Evolutionary conservation across 1,140 invertebrate species (phyloP).

Genomic region (Latrodectus geometricus): DNA sequence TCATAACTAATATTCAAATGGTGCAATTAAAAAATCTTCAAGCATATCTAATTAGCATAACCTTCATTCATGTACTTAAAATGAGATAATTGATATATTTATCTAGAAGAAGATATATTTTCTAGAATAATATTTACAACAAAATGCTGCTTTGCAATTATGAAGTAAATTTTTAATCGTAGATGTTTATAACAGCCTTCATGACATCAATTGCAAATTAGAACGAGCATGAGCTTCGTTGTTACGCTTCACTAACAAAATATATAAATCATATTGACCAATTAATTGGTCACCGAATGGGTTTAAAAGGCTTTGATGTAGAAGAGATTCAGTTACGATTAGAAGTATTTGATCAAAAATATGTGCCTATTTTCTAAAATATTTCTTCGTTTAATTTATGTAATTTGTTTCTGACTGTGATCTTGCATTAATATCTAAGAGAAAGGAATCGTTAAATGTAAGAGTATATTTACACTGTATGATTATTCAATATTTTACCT

Average conservation of each 20-base stretch:
- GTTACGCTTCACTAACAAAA: constrained; percentile 16
- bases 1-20: too few species aligned
- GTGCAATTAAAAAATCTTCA: too few species aligned
- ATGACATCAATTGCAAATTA: constrained; percentile 2
- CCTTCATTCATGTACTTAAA: neutral
- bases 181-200: constrained; percentile 7
- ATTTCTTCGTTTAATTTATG: too few species aligned
- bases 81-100: neutral
- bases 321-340: too few species aligned
- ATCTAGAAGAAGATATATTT: neutral
- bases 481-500: too few species aligned
- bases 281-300: constrained; percentile 56
- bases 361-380: too few species aligned
- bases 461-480: too few species aligned
- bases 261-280: constrained; percentile 40
- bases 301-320: constrained; percentile 52
- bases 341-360: too few species aligned
- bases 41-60: too few species aligned
- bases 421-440: too few species aligned
- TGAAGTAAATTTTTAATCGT: constrained; percentile 3
- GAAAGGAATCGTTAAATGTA: too few species aligned
- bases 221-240: constrained; percentile 32
- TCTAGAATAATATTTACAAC: neutral
- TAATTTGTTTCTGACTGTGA: too few species aligned
- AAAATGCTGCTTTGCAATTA: neutral